Conservation (phyloP, 2,113 vertebrate genomes). For the Anarrhichthys ocellatus region DNA sequence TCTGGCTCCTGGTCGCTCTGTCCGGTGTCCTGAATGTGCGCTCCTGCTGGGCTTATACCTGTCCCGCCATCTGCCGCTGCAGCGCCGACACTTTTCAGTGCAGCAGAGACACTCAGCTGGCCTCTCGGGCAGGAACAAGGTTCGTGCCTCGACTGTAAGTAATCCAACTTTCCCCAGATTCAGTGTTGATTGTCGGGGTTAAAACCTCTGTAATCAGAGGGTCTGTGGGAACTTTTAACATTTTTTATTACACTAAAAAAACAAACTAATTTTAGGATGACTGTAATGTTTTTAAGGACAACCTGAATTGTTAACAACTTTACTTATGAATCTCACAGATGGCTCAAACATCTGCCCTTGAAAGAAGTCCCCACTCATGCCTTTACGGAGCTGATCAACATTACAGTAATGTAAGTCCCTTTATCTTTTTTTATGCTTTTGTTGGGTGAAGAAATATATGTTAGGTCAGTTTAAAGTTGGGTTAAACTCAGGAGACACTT, state of each 20-base stretch:
- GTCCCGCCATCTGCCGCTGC: constrained; percentile 81
- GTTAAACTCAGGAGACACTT: not conserved
- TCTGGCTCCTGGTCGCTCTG: constrained; percentile 69
- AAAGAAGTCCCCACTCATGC: constrained; percentile 87
- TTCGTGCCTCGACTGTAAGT: constrained; percentile 76
- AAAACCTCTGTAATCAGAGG: not conserved
- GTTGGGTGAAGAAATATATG: not conserved
- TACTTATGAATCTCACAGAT: constrained; percentile 77
- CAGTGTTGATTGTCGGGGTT: not conserved
- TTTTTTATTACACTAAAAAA: not conserved
- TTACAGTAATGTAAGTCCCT: constrained; percentile 89
- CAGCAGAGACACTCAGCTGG: constrained; percentile 77
- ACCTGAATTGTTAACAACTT: not conserved
- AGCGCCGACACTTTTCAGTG: constrained; percentile 69
- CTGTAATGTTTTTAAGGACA: not conserved
- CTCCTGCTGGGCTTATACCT: constrained; percentile 64
- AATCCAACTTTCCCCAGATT: not conserved
- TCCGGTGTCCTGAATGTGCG: constrained; percentile 53
- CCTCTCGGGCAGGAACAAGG: constrained; percentile 25
- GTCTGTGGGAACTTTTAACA: not conserved
- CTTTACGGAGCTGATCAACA: constrained; percentile 89
- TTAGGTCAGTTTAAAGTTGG: not conserved
- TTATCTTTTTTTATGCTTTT: not conserved
- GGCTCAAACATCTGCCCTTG: constrained; percentile 86
- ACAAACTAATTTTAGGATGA: not conserved